Percentiles rank a stretch among this genome's conserved stretches.
These are phyloP conservation scores for Drosophila tani DNA, from an alignment of 1,140 invertebrate species.

Conservation along the genomic window DNA sequence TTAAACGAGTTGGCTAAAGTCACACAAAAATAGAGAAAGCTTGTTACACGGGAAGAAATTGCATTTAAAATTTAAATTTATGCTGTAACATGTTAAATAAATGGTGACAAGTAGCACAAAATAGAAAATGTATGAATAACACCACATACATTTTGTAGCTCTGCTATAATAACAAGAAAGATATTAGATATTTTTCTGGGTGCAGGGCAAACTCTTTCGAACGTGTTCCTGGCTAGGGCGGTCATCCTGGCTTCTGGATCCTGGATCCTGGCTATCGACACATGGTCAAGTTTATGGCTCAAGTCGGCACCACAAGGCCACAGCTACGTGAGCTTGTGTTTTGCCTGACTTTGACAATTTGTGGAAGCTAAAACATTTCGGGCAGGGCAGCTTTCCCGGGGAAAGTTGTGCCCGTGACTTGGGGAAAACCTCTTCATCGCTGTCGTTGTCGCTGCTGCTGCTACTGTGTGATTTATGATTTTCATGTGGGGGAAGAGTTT, in stretches of 20 bases:
- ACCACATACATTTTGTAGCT: rapidly evolving
- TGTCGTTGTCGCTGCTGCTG: conserved; percentile 26
- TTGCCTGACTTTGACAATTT: conserved; percentile 49
- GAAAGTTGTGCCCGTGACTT: conserved; percentile 24
- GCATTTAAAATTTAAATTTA: too few species aligned
- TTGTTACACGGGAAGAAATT: neutral
- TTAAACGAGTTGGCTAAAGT: conserved; percentile 24
- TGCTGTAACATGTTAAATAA: too few species aligned
- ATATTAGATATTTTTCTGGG: neutral
- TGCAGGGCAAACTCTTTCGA: conserved; percentile 17
- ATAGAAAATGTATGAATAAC: neutral
- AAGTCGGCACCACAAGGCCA: conserved; percentile 43
- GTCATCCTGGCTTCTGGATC: conserved; percentile 36
- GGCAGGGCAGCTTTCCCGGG: neutral
- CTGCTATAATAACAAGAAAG: too few species aligned
- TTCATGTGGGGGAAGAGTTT: conserved; percentile 33
- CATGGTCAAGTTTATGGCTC: conserved; percentile 62
- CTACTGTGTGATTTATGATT: conserved; percentile 72
- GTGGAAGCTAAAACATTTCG: conserved; percentile 38
- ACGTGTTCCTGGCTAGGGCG: conserved; percentile 33
- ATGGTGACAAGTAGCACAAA: too few species aligned
- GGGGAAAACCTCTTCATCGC: conserved; percentile 25
- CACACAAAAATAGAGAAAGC: neutral
- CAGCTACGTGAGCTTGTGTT: conserved; percentile 41
- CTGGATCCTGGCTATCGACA: conserved; percentile 50